phyloP scores from a whole-genome alignment of 2,888 invertebrate genomes.

The Lithophane leautieri region DNA sequence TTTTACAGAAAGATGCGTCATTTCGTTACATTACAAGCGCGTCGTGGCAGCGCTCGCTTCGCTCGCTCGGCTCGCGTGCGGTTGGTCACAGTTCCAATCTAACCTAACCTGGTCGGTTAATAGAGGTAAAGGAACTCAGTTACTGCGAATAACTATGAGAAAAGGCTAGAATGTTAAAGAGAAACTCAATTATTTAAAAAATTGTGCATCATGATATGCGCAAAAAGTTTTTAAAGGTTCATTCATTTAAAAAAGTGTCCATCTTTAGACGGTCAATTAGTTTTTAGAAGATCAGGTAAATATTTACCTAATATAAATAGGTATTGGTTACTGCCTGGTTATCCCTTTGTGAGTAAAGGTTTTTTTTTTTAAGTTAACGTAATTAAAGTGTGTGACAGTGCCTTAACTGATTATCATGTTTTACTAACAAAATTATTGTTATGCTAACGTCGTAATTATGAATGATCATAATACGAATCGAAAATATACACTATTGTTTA shows the following conservation, averaged over 20 bases:
- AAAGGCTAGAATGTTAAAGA: no score
- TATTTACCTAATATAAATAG: background rate
- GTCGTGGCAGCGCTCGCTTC: background rate
- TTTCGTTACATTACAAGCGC: background rate
- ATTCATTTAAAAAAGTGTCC: no score
- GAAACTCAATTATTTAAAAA: no score
- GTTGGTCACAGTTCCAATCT: no score
- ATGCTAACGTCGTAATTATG: conserved; percentile 47
- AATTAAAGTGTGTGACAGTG: background rate
- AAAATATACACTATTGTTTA: conserved; percentile 26
- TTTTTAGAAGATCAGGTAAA: background rate
- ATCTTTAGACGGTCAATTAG: background rate
- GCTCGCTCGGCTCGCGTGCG: background rate
- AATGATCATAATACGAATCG: conserved; percentile 39
- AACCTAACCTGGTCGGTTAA: no score
- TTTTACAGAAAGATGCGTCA: background rate
- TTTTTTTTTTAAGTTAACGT: no score
- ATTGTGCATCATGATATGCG: background rate
- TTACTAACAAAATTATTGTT: conserved; percentile 54
- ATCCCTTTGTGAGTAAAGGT: background rate
- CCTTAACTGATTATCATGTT: conserved; percentile 53
- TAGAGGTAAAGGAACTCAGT: no score
- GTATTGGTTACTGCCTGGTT: background rate
- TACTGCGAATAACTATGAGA: no score
- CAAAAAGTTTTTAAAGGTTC: background rate